Evolutionary conservation across 2,113 vertebrate genomes (phyloP), one percentile per base, ranked within the genome.

Genomic region (Pycnonotus jocosus): DNA sequence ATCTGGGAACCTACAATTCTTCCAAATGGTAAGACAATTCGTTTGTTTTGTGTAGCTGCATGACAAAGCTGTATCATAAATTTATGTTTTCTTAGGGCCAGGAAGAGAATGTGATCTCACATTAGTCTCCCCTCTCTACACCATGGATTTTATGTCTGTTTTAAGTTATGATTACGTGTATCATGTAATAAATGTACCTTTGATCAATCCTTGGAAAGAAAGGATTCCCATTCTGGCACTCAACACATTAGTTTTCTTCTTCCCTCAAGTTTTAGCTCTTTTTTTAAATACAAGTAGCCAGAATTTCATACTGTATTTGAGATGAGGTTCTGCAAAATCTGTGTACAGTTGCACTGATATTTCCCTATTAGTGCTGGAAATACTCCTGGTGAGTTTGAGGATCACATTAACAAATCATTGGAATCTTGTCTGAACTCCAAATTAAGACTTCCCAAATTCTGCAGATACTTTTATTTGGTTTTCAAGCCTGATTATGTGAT

Each of bases 1-100:
- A 98, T 97, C 94, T 99, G 99, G 98, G 98, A 98, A 86, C 99
- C 99, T 68, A 98, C 98, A 81, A 96, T 99, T 96, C 98, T 99
- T 95, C 97, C 98, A 93, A 99, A 98, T 93, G 99, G 99, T 99
- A 98, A 92, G 98, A 92, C 60, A 74, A 74, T 95, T 74, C 35
- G 93, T 96, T 85, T 84, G 78, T 90, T 65, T 92, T 78, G 24
- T 83, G 23, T 88, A 77, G 61, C 74, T 97, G 89, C 90, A 89
- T 95, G 85, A 86, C 76, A 71, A 95, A 95, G 13, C 56, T 48
- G 0, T 86, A 30, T 79, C 51, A 68, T 88, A 48, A 94, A 78
- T 60, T 4, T 31, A 7, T 86, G 24, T 61, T 90, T 92, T 90
- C 74, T 94, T 68, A 40, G 4, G 58, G 50, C 62, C 62, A 33